Conservation (phyloP, 2,113 vertebrate genomes). For the Gadus chalcogrammus region DNA sequence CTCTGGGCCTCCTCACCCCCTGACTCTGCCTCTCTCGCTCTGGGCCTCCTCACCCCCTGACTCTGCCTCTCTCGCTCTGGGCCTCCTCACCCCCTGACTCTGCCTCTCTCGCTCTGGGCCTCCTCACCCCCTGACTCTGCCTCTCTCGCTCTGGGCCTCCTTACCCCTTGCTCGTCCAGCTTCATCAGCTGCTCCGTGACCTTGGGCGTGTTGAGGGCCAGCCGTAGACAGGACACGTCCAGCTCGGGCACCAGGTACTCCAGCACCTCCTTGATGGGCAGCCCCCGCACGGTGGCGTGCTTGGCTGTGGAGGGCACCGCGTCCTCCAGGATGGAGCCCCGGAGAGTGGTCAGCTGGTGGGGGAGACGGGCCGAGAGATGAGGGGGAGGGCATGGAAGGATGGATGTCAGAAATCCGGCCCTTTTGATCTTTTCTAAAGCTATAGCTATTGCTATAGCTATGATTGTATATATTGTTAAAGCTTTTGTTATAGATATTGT, state of each 20-base stretch:
- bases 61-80: no score
- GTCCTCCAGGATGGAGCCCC: conserved; percentile 89
- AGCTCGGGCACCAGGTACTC: conserved; percentile 90
- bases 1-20: no score
- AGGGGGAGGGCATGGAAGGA: not conserved
- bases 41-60: no score
- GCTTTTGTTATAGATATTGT: no score
- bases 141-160: conserved; percentile 16
- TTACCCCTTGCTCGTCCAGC: conserved; percentile 93
- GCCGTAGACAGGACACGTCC: conserved; percentile 85
- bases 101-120: no score
- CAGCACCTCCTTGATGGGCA: conserved; percentile 90
- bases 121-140: not conserved
- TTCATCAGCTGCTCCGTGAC: conserved; percentile 97
- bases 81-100: no score
- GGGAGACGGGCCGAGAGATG: not conserved
- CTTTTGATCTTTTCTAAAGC: conserved; percentile 39
- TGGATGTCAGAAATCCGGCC: conserved; percentile 35
- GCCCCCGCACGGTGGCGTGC: conserved; percentile 85
- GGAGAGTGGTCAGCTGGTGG: conserved; percentile 84
- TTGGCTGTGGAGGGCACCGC: conserved; percentile 90
- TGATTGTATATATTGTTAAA: not conserved
- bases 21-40: no score
- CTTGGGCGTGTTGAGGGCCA: conserved; percentile 94
- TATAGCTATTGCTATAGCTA: not conserved